Base-by-base conservation (phyloP, 2,113 vertebrate genomes). In the Acanthisitta chloris region DNA sequence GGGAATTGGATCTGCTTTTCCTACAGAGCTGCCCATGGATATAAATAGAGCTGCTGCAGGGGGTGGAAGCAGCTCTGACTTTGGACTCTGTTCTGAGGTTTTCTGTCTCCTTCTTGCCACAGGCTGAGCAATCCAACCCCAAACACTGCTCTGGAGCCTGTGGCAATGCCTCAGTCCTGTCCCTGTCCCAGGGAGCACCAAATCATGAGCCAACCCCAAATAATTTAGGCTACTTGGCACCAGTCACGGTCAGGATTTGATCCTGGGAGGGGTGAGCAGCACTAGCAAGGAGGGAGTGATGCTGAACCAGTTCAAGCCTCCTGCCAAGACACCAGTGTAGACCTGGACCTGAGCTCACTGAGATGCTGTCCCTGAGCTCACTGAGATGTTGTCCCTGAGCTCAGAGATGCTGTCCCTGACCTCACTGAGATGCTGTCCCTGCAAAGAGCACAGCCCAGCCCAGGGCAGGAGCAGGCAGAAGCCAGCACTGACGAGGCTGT, bases 401-500 rank as follows among this genome's bases (percentile, higher is more conserved):
- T n/a, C n/a, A n/a, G n/a, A n/a, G n/a, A n/a, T n/a, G n/a, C n/a
- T n/a, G n/a, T n/a, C n/a, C 83, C 52, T 28, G 9, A 61, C 40
- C 52, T 59, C 17, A 4, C 52, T 49, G 12, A 17, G 59, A 17
- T 2, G 7, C 10, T 36, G 58, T 14, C 55, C 61, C 54, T 14
- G 26, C n/a, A n/a, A n/a, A 84, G 70, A 89, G 34, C 81, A 72
- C 89, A 97, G 89, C 65, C 87, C 81, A 88, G 89, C 49, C 67
- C 46, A 78, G 74, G 81, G 95, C 81, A 94, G 82, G 97, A 97
- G 97, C 97, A 98, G 97, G 98, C 98, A 98, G 98, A 99, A 98
- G 98, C 98, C 98, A 98, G 98, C 98, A 91, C 98, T 99, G 99
- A 98, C 98, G 24, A 98, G 97, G 98, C 99, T 98, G 98, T 99